Evolutionary conservation across 1,140 invertebrate species (phyloP), one percentile per base, ranked within the genome.

Genomic region (Drosophila pseudoobscura): DNA sequence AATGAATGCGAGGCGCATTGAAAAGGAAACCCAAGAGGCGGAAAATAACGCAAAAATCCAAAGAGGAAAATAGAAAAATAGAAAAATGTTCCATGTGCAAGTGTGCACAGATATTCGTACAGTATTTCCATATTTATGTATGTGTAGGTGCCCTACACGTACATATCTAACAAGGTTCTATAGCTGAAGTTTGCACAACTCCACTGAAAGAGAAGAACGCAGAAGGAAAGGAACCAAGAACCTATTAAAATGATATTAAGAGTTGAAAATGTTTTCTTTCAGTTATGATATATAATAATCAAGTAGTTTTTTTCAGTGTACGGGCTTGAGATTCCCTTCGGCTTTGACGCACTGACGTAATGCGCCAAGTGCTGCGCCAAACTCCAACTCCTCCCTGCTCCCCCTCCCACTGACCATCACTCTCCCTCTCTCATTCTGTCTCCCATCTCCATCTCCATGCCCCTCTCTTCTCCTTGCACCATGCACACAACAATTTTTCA

Each of bases 291-390:
- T 26, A 15, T 15, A 15, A 15, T 9, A 11, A 35, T 35, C 29
- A 13, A 39, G 11, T 39, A 4, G 11, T 39, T 39, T 39, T 5
- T 13, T 39, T 13, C 35, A 39, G 35, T 39, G 35, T 39, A 13
- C 0, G 8, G 35, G 35, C 35, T 35, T 39, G 35, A 39, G 66
- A 75, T 88, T 89, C 85, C 85, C 76, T 89, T 83, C 77, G 79
- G 79, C 74, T 83, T 76, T 65, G 80, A 47, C 62, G 77, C 78
- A 85, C 83, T 87, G 83, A 82, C 83, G 78, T 82, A 89, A 82
- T 85, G 85, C 80, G 75, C 80, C 85, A 89, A 82, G 74, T 82
- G 63, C 82, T 73, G 69, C 74, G 64, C 72, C 78, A 65, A 69
- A 75, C 65, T 68, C 74, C 54, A 60, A 57, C 59, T 45, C 9